A percentile compares a stretch with the other conserved stretches of the same genome.
Evolutionary conservation across 2,797 vertebrate genomes (phyloP).

Genomic region (Semotilus atromaculatus): DNA sequence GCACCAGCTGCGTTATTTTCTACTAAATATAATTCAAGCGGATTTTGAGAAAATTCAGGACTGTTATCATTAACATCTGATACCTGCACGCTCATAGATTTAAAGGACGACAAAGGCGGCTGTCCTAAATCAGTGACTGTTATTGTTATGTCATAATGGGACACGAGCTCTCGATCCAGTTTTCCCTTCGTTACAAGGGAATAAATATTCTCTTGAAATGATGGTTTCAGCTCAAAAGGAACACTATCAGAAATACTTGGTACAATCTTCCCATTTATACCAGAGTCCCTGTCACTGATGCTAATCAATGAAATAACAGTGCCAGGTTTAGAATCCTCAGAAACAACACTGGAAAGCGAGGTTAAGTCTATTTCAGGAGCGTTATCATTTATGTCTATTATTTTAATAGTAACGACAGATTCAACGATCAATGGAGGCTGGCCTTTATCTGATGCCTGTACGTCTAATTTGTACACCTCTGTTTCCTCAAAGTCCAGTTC

Average conservation of each 20-base stretch:
- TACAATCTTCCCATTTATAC: conserved; percentile 66
- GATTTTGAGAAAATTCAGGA: conserved; percentile 57
- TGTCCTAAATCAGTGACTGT: conserved; percentile 64
- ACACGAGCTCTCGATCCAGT: conserved; percentile 66
- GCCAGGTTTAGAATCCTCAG: conserved; percentile 65
- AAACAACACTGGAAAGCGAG: conserved; percentile 46
- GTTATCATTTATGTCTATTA: conserved; percentile 64
- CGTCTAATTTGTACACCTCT: conserved; percentile 49
- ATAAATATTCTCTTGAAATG: conserved; percentile 72
- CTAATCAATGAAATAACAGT: conserved; percentile 70
- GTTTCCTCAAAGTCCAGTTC: conserved; percentile 61
- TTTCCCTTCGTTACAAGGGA: conserved; percentile 66
- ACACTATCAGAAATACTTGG: conserved; percentile 57
- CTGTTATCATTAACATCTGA: conserved; percentile 66
- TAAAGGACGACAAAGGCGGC: conserved; percentile 56
- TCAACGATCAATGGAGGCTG: conserved; percentile 42
- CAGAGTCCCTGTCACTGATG: conserved; percentile 69
- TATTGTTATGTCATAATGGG: conserved; percentile 64
- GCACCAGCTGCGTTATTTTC: conserved; percentile 57
- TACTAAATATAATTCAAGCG: conserved; percentile 53
- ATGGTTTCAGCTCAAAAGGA: conserved; percentile 72
- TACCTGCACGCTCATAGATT: conserved; percentile 57
- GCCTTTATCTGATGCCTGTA: conserved; percentile 63
- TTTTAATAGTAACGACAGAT: conserved; percentile 53
- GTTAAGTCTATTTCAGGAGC: conserved; percentile 60